Evolutionary conservation across 2,113 vertebrate genomes (phyloP).

Genomic region (Vulpes lagopus): DNA sequence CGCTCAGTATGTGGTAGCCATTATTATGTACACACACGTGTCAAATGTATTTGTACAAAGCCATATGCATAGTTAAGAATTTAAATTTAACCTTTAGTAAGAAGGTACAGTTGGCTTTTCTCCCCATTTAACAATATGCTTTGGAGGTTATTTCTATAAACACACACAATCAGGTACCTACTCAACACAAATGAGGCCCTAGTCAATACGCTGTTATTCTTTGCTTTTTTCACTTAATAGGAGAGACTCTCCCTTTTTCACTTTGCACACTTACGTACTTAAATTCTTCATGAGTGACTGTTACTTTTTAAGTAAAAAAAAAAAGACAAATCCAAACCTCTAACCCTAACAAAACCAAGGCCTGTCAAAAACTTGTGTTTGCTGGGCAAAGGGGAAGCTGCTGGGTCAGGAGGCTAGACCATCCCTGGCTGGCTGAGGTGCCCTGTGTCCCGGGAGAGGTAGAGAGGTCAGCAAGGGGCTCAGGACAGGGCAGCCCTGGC

Average conservation of each 20-base stretch:
- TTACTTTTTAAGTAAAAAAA: constrained; percentile 3
- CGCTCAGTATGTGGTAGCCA: background rate
- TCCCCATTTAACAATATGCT: background rate
- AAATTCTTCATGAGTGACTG: background rate
- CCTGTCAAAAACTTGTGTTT: background rate
- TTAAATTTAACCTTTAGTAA: background rate
- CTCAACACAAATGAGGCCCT: background rate
- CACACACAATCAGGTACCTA: background rate
- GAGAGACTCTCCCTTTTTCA: background rate
- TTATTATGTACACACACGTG: accelerated
- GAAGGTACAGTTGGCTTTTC: background rate
- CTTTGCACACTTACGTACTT: background rate
- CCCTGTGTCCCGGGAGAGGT: background rate
- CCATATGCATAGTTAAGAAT: background rate
- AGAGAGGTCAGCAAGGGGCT: background rate
- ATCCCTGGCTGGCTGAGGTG: background rate
- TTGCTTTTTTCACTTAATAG: background rate
- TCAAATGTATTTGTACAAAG: background rate
- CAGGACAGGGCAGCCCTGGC: background rate
- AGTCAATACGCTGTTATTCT: too few relatives aligned
- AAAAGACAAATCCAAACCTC: background rate
- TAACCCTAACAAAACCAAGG: constrained; percentile 29
- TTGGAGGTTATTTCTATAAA: background rate
- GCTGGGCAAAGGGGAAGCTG: background rate
- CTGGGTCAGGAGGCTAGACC: background rate